Base-by-base conservation (phyloP, 30 jellyfish, hydroid and myxozoan genomes). In the Aurelia aurita complex sp. Pacific region DNA sequence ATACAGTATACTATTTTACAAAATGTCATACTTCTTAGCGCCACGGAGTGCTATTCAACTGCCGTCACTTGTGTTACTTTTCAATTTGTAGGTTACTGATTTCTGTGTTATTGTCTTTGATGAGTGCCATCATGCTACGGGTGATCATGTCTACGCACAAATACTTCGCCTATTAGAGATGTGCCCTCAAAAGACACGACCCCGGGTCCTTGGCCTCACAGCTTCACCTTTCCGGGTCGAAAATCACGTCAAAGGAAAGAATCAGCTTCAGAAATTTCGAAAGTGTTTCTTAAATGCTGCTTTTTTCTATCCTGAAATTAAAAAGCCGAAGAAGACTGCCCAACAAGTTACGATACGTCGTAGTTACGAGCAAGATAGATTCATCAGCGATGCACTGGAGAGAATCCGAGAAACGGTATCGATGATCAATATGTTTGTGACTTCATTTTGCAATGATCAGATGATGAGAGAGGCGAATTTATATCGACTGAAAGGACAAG, bases 41-140 rank as follows among this genome's bases (percentile, higher is more conserved):
- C 15, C 12, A 14, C 57, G 15, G 57, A 46, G 15, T 14, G 57
- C 12, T 46, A 46, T 46, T 46, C 57, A 46, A 46, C 57, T 6
- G 8, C 57, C 15, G 2, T 46, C 12, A 46, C 2, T 46, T 14
- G 57, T 9, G 15, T 9, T 4, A 46, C 15, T 46, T 46, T 4
- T 46, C 15, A 46, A 7, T n/a, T 80, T 46, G 36, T 57, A 81
- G 90, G 53, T 81, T n/a, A 17, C 66, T 38, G 64, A 81, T 18
- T 81, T 81, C 83, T 66, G 92, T 64, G 89, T 84, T 4, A 84
- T 90, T 18, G 97, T 83, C 13, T 76, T 90, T 53, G 97, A 90
- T 59, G 97, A 90, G 68, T 90, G 97, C 64, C 97, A 90, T 43
- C 97, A 90, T 78, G 88, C 89, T 14, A 59, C 92, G 12, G 97